Evolutionary conservation across 2,888 invertebrate genomes (phyloP).

Genomic region (Lottia gigantea): DNA sequence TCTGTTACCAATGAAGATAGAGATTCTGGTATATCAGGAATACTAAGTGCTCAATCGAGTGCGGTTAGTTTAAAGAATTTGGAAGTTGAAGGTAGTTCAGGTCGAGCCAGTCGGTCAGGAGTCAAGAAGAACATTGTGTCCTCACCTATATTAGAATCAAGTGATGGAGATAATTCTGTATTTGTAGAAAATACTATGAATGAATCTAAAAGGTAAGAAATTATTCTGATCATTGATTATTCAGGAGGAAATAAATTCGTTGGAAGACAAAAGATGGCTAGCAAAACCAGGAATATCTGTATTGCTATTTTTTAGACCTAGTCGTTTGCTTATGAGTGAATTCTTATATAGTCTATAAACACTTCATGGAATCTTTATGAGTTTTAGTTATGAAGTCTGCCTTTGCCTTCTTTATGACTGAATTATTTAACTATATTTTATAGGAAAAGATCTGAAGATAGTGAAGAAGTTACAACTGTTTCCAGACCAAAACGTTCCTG

Average conservation of each 20-base stretch:
- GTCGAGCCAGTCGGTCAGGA: background rate
- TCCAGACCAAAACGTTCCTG: slow-evolving; percentile 19
- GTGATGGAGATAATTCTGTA: background rate
- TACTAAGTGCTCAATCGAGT: slow-evolving; percentile 21
- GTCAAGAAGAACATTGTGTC: background rate
- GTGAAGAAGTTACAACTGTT: background rate
- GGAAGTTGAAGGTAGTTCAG: background rate
- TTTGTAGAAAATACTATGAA: too few species aligned
- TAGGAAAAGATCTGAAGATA: background rate
- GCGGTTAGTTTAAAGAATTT: slow-evolving; percentile 2
- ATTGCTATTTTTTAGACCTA: too few species aligned
- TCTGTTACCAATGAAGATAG: background rate
- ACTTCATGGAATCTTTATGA: too few species aligned
- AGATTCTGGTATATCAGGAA: slow-evolving; percentile 19
- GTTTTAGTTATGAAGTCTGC: too few species aligned
- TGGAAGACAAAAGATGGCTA: too few species aligned
- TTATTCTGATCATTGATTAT: too few species aligned
- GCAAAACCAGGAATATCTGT: too few species aligned
- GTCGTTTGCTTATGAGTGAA: too few species aligned
- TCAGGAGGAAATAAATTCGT: too few species aligned
- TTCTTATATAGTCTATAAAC: too few species aligned
- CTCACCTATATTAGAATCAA: background rate
- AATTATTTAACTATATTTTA: background rate
- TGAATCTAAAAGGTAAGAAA: too few species aligned
- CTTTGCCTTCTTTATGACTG: too few species aligned